A percentile compares a stretch with the other conserved stretches of the same genome.
phyloP scores from a whole-genome alignment of 2,888 invertebrate genomes.

The Acleris sparsana region DNA sequence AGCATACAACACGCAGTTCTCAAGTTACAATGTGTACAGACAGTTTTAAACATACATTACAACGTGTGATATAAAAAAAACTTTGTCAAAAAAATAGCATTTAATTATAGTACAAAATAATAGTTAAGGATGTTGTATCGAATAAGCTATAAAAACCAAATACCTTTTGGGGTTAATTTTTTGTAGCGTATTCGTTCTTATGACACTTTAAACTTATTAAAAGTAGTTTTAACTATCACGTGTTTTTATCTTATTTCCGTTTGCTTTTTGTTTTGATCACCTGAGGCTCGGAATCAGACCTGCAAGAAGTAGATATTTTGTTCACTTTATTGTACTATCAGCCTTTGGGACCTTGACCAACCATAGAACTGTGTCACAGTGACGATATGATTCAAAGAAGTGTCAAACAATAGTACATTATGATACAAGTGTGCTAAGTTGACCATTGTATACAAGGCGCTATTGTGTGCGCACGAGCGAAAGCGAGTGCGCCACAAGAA shows the following conservation, averaged over 20 bases:
- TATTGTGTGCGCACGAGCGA: no score
- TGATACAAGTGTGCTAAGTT: no score
- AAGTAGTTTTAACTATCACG: slow-evolving; percentile 33
- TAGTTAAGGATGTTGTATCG: slow-evolving; percentile 20
- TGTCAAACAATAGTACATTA: no score
- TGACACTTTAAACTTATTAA: slow-evolving; percentile 16
- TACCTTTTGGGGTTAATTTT: neutral
- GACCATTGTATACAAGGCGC: no score
- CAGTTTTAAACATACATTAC: no score
- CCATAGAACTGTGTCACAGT: no score
- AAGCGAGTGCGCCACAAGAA: no score
- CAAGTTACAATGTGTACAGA: no score
- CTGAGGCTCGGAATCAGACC: slow-evolving; percentile 66
- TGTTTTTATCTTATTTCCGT: slow-evolving; percentile 47
- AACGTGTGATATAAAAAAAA: no score
- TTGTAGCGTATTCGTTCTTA: slow-evolving; percentile 23
- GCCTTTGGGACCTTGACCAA: no score
- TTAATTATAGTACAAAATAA: slow-evolving; percentile 32
- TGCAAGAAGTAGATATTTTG: slow-evolving; percentile 42
- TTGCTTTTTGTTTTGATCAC: slow-evolving; percentile 58
- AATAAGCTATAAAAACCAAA: slow-evolving; percentile 17
- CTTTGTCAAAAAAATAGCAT: slow-evolving; percentile 3
- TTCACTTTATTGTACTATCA: neutral
- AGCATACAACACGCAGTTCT: no score
- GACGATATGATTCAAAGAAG: no score